Evolutionary conservation across 2,113 vertebrate species (phyloP), one percentile per base, ranked within the genome.

Genomic region (Hymenochirus boettgeri): DNA sequence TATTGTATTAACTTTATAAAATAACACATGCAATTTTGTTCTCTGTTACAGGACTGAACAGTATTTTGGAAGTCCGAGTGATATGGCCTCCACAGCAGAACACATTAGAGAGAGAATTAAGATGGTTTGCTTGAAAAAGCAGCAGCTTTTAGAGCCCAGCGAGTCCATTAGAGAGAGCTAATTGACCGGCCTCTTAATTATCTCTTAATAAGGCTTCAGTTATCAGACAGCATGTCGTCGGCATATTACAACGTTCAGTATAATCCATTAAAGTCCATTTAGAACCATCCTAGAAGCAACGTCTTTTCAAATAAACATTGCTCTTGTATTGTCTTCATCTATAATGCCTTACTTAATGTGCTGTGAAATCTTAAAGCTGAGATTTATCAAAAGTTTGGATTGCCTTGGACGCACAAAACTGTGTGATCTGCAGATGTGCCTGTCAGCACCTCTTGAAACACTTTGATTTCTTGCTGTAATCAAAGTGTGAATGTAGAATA

Each of bases 71-170:
- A 96, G 87, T 75, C 93, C 93, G 35, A 86, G 92, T 23, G 96
- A 98, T 52, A 94, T 94, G 62, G 93, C 95, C 21, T 86, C 92
- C 39, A 89, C 92, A 35, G 94, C 94, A 12, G 94, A 98, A 76
- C 85, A 85, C 50, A 87, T 98, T 76, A 88, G 93, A 75, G 96
- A 99, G 79, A 93, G 90, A 77, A 93, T 99, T 84, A 91, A 93
- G 79, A 79, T 94, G 74, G 91, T 94, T 77, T 90, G 91, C 76
- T 88, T 94, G 79, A 93, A 90, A 71, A 92, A 91, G 69, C 86
- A 93, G 71, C 91, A 90, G 57, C 84, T 93, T 45, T 87, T 89
- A 75, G 84, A 71, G 76, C 82, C 85, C 24, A 84, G 88, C 66
- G 76, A 70, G 58, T 67, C 80, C 67, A 63, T 80, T 35, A 72